These are phyloP conservation scores for Diplazon laetatorius DNA, from an alignment of 2,888 invertebrate genomes.

Conservation along the genomic window DNA sequence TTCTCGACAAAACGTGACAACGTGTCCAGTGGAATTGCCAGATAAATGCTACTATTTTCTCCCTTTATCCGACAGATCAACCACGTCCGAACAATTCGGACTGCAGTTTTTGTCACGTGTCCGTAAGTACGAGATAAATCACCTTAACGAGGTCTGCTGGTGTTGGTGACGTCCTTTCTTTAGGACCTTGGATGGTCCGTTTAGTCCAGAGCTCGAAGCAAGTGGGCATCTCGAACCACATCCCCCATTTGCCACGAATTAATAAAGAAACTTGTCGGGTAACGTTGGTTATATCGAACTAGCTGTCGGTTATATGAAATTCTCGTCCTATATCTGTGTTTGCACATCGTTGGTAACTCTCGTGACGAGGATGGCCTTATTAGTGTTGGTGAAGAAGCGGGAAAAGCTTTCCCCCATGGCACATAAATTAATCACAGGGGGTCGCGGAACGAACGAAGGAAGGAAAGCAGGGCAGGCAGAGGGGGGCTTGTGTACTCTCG, in stretches of 20 bases:
- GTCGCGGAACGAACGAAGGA: slow-evolving; percentile 18
- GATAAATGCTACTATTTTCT: no score
- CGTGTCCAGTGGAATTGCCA: no score
- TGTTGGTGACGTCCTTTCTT: slow-evolving; percentile 36
- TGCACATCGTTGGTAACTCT: not conserved
- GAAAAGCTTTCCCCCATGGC: slow-evolving; percentile 33
- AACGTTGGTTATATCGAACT: slow-evolving; percentile 28
- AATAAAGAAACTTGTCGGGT: slow-evolving; percentile 58
- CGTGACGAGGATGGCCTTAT: slow-evolving; percentile 11
- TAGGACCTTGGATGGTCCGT: slow-evolving; percentile 54
- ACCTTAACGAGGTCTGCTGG: not conserved
- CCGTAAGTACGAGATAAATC: not conserved
- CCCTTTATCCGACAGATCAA: not conserved
- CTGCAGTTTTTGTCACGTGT: not conserved
- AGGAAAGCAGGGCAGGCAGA: slow-evolving; percentile 35
- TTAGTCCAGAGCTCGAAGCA: not conserved
- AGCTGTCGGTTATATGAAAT: slow-evolving; percentile 10
- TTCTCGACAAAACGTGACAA: no score
- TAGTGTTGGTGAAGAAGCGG: not conserved
- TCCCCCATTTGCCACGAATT: slow-evolving; percentile 40
- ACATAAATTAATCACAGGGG: slow-evolving; percentile 50
- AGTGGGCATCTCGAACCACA: slow-evolving; percentile 17
- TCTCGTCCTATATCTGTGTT: not conserved
- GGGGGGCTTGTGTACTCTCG: slow-evolving; percentile 18
- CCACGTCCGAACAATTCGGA: not conserved